Evolutionary conservation across 2,113 vertebrate genomes (phyloP), one percentile per base, ranked within the genome.

Genomic region (Hiodon alosoides): DNA sequence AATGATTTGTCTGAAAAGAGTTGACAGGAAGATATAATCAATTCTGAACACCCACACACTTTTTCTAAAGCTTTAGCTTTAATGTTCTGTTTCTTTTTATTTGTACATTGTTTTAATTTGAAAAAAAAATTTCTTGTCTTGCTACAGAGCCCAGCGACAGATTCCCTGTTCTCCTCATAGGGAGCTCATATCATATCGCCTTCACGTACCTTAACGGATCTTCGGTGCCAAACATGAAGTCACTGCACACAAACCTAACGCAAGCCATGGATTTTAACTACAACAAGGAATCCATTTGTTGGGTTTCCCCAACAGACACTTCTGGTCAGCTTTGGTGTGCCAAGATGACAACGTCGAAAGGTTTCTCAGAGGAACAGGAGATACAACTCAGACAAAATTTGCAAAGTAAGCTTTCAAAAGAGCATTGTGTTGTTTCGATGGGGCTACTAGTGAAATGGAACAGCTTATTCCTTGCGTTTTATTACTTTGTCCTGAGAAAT

Each of bases 171-270:
- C 91, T 99, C 4, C 85, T 98, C 83, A 76, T 94, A 71, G 88
- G 90, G 50, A 94, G 88, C 81, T 85, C 90, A 4, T 92, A 94
- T 83, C 89, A 85, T n/a, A 91, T 98, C 65, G 90, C 93, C 69
- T 66, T 93, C 64, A 87, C 94, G 6, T 69, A 92, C 80, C 90
- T 97, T 9, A 96, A 97, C 79, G 97, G 97, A 78, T 95, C 93
- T 67, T 87, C 82, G 71, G 76, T 90, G 55, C 90, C 91, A 76
- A 86, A 89, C 11, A 69, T 82, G 72, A 87, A 85, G 76, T 88
- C 92, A 3, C 79, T 79, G 54, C 93, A 92, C 78, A 87, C 85
- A 67, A 95, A 94, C 78, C 89, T 93, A 78, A 88, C 94, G 61
- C 82, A 95, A 77, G 87, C 91, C 0, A 50, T 98, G 85, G 95